phyloP scores from a whole-genome alignment of 2,888 invertebrate genomes.

The Tethea ocularis region DNA sequence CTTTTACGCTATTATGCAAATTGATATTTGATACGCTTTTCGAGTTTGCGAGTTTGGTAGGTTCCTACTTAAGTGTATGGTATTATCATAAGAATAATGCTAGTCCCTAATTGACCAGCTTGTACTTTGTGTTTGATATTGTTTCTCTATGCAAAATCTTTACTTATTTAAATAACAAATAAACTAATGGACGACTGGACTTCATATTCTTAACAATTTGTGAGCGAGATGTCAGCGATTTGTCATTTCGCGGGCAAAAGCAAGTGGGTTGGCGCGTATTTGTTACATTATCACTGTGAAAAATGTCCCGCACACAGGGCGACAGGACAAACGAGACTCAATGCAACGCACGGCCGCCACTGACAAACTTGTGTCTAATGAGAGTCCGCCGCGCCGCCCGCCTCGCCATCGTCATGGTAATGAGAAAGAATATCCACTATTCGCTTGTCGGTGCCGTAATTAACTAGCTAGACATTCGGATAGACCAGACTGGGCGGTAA shows the following conservation, averaged over 20 bases:
- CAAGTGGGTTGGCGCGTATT: slow-evolving; percentile 61
- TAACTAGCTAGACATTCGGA: slow-evolving; percentile 51
- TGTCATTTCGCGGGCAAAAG: slow-evolving; percentile 59
- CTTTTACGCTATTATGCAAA: slow-evolving; percentile 73
- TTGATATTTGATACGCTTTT: slow-evolving; percentile 68
- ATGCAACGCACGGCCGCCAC: slow-evolving; percentile 50
- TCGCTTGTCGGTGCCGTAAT: slow-evolving; percentile 58
- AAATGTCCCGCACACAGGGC: slow-evolving; percentile 60
- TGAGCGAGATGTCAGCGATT: slow-evolving; percentile 51
- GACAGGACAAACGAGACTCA: slow-evolving; percentile 67
- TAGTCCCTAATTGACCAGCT: slow-evolving; percentile 37
- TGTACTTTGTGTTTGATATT: not conserved
- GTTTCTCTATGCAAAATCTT: no score
- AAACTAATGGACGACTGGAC: no score
- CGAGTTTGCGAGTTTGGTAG: slow-evolving; percentile 52
- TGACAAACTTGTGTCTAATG: slow-evolving; percentile 70
- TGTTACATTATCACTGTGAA: slow-evolving; percentile 63
- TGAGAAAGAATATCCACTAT: slow-evolving; percentile 68
- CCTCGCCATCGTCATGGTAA: slow-evolving; percentile 54
- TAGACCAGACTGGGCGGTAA: slow-evolving; percentile 22
- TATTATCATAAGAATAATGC: slow-evolving; percentile 43
- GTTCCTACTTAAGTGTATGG: slow-evolving; percentile 44
- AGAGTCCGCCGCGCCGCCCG: slow-evolving; percentile 49
- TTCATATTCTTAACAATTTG: not conserved
- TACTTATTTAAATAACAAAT: no score